Evolutionary conservation across 2,797 vertebrate genomes (phyloP), one percentile per base, ranked within the genome.

Genomic region (Cossypha niveicapilla): DNA sequence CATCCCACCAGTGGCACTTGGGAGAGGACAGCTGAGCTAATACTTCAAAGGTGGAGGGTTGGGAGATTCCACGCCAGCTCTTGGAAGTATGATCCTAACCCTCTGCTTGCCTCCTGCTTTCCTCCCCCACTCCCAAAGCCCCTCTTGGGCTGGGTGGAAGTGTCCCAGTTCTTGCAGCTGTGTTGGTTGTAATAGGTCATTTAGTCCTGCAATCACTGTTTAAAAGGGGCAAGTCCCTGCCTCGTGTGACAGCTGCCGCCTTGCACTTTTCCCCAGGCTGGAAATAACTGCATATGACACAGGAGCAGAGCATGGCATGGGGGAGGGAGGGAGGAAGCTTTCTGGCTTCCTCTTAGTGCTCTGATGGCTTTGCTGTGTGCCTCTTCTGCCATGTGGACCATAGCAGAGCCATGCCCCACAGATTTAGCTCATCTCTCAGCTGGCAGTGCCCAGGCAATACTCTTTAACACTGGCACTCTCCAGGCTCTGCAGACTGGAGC

Each of bases 131-230:
- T 81, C 63, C 54, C 60, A 25, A 75, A 84, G 85, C 80, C 65
- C 77, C 90, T 93, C 57, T 88, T 13, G 10, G 70, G 54, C 80
- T 82, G 75, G 88, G 92, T 92, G 91, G 91, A 96, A 95, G 87
- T 96, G 95, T 86, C 95, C 95, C 93, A 79, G 90, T 97, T 96
- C 94, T 96, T 93, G 93, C 78, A 97, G 89, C 96, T 97, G 96
- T 97, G 96, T 95, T 96, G 80, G 97, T 95, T 96, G 96, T 97
- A 95, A 96, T 97, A 96, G 96, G 94, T 95, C 94, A 96, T 95
- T 97, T 97, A 85, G 93, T 95, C 95, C 84, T 93, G 88, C 96
- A 97, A 96, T 97, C 92, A 79, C 90, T 92, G 80, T 93, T 95
- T 94, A 86, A 92, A 96, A 93, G 81, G 68, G 88, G 91, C 83